Conservation (phyloP, 2,113 vertebrate species). For the Mormoops blainvillei region DNA sequence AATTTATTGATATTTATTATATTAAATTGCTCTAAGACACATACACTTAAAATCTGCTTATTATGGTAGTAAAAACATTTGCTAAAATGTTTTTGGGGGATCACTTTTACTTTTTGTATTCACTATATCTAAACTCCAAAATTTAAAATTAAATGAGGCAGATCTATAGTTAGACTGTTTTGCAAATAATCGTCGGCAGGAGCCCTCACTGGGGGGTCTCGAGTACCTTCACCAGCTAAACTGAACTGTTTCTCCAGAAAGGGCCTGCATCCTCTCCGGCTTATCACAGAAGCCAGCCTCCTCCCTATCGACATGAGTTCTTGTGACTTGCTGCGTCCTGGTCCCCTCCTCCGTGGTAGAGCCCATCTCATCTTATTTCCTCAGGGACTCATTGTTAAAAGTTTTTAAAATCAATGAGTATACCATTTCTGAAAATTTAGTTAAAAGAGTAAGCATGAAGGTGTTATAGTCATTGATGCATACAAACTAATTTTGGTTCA, state of each 20-base stretch:
- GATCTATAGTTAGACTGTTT: neutral
- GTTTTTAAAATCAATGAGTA: neutral
- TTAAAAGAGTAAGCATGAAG: neutral
- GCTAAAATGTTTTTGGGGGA: neutral
- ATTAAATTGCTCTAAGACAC: neutral
- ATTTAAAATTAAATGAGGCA: neutral
- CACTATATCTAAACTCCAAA: neutral
- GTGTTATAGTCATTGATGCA: neutral
- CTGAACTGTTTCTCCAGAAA: neutral
- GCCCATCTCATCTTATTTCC: neutral
- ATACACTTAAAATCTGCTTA: neutral
- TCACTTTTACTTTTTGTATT: neutral
- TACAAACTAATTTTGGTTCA: neutral
- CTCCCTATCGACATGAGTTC: neutral
- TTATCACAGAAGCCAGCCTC: neutral
- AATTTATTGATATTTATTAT: neutral
- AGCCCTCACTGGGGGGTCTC: neutral
- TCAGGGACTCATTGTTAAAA: neutral
- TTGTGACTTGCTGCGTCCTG: neutral
- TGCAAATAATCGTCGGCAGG: neutral
- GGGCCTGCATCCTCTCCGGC: neutral
- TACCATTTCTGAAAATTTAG: neutral
- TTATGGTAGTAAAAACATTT: neutral
- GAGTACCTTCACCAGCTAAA: neutral
- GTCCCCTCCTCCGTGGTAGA: neutral